phyloP scores from a whole-genome alignment of 2,797 vertebrate genomes.

The Tenualosa thibaudeaui region DNA sequence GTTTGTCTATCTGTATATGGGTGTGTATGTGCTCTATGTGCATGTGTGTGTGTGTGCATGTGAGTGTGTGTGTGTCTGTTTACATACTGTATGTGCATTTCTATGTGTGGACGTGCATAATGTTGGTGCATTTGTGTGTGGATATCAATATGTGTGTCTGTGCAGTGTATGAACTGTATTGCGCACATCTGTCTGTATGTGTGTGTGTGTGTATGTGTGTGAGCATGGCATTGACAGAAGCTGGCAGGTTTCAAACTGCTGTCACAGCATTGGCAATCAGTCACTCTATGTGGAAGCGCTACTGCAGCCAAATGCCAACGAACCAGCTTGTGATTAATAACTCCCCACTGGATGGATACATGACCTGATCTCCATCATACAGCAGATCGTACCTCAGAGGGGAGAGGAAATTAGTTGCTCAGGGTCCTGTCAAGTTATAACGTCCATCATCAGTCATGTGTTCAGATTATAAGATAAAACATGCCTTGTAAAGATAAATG shows the following conservation, averaged over 20 bases:
- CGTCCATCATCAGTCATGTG: not conserved
- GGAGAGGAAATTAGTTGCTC: not conserved
- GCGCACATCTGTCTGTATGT: not conserved
- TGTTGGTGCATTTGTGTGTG: no score
- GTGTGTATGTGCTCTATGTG: not conserved
- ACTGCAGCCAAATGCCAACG: conserved; percentile 22
- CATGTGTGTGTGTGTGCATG: not conserved
- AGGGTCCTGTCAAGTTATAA: not conserved
- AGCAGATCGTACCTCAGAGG: not conserved
- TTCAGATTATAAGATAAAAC: not conserved
- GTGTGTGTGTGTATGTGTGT: not conserved
- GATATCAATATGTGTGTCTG: not conserved
- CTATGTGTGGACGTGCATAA: not conserved
- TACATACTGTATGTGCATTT: not conserved
- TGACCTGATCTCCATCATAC: conserved; percentile 8
- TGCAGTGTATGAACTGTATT: not conserved
- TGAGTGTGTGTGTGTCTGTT: not conserved
- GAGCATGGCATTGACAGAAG: not conserved
- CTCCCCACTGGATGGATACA: conserved; percentile 10
- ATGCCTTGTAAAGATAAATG: not conserved
- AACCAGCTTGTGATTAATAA: conserved; percentile 30
- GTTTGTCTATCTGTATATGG: not conserved
- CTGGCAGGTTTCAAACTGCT: conserved; percentile 35
- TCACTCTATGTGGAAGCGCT: conserved; percentile 28
- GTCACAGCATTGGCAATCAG: conserved; percentile 38